Evolutionary conservation across 2,797 vertebrate species (phyloP).

Genomic region (Ara ararauna): DNA sequence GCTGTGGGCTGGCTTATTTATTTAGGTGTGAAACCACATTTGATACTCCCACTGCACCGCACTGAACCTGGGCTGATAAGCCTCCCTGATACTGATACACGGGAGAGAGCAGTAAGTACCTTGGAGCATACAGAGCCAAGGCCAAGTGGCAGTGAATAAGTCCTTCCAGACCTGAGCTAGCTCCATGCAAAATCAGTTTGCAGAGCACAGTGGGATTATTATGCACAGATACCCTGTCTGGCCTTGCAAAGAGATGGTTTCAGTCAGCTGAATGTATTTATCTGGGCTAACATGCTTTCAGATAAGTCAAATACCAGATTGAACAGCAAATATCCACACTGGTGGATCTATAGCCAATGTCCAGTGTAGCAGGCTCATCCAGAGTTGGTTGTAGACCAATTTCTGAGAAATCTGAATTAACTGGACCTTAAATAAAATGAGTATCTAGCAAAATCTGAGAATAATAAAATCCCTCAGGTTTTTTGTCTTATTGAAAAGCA

Average conservation of each 20-base stretch:
- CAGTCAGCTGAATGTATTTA: background rate
- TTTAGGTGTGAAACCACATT: background rate
- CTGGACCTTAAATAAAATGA: background rate
- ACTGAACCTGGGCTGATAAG: background rate
- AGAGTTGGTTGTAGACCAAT: background rate
- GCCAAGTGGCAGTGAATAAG: background rate
- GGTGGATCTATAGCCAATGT: background rate
- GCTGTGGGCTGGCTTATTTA: background rate
- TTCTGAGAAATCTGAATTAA: background rate
- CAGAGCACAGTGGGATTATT: background rate
- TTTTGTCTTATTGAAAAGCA: background rate
- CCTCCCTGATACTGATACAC: rapidly evolving
- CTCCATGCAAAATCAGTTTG: background rate
- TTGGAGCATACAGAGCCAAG: background rate
- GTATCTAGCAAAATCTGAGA: background rate
- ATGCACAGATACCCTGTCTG: background rate
- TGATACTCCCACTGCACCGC: background rate
- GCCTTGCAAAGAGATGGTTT: background rate
- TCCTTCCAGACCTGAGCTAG: background rate
- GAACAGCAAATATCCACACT: background rate
- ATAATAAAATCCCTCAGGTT: background rate
- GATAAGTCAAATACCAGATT: background rate
- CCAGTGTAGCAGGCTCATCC: background rate
- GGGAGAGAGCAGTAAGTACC: background rate
- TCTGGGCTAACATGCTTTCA: background rate